These are phyloP conservation scores for Hyles lineata DNA, from an alignment of 2,888 invertebrate species.

Conservation along the genomic window DNA sequence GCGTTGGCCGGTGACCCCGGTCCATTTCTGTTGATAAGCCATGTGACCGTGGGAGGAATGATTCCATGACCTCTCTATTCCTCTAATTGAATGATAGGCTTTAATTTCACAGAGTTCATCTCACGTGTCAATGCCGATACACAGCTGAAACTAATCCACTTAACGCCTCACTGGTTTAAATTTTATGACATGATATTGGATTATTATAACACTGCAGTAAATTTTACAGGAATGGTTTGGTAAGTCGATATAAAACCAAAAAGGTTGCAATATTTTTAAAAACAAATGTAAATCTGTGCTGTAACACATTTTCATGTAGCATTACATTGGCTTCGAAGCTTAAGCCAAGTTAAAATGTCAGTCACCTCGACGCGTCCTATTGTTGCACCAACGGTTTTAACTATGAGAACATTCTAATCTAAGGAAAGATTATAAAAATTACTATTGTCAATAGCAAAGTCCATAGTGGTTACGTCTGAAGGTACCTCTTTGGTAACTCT, in stretches of 20 bases:
- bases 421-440: background rate
- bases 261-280: background rate
- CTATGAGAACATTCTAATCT: constrained; percentile 17
- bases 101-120: constrained; percentile 34
- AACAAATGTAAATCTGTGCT: background rate
- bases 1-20: constrained; percentile 52
- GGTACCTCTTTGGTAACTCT: background rate
- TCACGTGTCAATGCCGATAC: constrained; percentile 7
- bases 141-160: background rate
- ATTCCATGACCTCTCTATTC: constrained; percentile 71
- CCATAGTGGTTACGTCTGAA: background rate
- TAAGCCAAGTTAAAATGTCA: constrained; percentile 22
- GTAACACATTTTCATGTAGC: constrained; percentile 14
- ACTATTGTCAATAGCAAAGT: background rate
- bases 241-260: background rate
- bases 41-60: constrained; percentile 66
- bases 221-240: background rate
- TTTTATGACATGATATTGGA: background rate
- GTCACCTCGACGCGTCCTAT: constrained; percentile 33
- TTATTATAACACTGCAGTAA: background rate
- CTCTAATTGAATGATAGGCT: constrained; percentile 69
- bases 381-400: constrained; percentile 34
- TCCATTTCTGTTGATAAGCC: constrained; percentile 62
- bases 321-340: constrained; percentile 14
- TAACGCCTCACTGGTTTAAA: background rate